Conservation (phyloP, 2,888 invertebrate species). For the Emmelina monodactyla region DNA sequence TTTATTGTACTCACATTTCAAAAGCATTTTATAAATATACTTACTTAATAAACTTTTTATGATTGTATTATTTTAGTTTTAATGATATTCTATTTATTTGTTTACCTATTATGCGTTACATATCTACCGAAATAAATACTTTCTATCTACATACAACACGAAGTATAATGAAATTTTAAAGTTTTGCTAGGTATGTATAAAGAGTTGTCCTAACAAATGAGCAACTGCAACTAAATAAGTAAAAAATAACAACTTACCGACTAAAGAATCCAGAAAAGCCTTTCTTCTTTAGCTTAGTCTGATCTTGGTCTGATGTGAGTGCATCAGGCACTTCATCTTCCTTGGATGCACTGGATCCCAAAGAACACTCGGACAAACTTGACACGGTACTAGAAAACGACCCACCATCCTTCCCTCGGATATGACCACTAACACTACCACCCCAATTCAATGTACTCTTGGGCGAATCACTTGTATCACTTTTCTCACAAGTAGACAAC, state of each 20-base stretch:
- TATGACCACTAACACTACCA: slow-evolving; percentile 54
- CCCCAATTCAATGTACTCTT: slow-evolving; percentile 60
- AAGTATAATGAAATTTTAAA: too few species aligned
- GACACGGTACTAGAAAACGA: slow-evolving; percentile 75
- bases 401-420: slow-evolving; percentile 66
- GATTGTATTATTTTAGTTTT: too few species aligned
- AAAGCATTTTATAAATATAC: too few species aligned
- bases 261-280: slow-evolving; percentile 70
- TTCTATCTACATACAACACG: too few species aligned
- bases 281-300: slow-evolving; percentile 64
- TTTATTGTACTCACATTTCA: too few species aligned
- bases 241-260: slow-evolving; percentile 46
- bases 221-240: background rate
- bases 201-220: too few species aligned
- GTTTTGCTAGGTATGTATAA: too few species aligned
- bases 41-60: too few species aligned
- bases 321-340: slow-evolving; percentile 48
- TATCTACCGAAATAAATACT: too few species aligned
- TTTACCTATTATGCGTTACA: too few species aligned
- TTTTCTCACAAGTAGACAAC: slow-evolving; percentile 57
- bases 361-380: slow-evolving; percentile 74
- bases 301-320: slow-evolving; percentile 31
- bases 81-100: too few species aligned
- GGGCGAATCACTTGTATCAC: slow-evolving; percentile 60
- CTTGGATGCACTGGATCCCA: slow-evolving; percentile 66